phyloP scores from a whole-genome alignment of 2,888 invertebrate species.

The Scaptomyza parva region DNA sequence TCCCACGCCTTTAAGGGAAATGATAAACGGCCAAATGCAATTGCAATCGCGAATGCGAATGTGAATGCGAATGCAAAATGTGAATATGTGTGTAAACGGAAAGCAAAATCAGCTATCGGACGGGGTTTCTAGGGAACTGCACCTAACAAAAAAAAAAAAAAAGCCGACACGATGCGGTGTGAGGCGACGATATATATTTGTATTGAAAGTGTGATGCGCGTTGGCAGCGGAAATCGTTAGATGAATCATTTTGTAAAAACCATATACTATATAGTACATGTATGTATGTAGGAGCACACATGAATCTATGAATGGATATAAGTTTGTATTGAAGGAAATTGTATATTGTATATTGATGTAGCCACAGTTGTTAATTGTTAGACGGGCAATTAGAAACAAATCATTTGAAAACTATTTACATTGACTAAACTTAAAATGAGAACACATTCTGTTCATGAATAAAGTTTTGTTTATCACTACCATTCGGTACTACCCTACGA shows the following conservation, averaged over 20 bases:
- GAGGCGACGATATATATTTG: slow-evolving; percentile 1
- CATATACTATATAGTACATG: slow-evolving; percentile 18
- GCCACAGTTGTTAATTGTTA: not conserved
- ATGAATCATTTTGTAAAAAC: slow-evolving; percentile 50
- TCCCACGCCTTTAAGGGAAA: slow-evolving; percentile 44
- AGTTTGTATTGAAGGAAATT: not conserved
- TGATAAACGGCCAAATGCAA: slow-evolving; percentile 27
- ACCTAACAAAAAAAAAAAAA: slow-evolving; percentile 25
- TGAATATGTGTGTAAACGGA: slow-evolving; percentile 4
- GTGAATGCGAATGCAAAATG: not conserved
- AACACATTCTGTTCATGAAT: no score
- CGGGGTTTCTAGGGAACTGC: slow-evolving; percentile 3
- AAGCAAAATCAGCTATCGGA: slow-evolving; percentile 10
- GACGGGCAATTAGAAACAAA: not conserved
- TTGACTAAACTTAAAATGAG: not conserved
- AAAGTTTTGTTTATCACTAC: not conserved
- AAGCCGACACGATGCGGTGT: slow-evolving; percentile 12
- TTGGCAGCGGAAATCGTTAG: slow-evolving; percentile 75
- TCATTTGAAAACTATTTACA: not conserved
- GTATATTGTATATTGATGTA: not conserved
- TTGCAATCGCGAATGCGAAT: not conserved
- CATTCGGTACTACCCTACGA: no score
- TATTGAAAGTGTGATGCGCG: slow-evolving; percentile 41
- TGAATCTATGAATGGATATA: not conserved
- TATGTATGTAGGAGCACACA: not conserved